These are phyloP conservation scores for Marmota flaviventris DNA, from an alignment of 2,113 vertebrate species.

Conservation along the genomic window DNA sequence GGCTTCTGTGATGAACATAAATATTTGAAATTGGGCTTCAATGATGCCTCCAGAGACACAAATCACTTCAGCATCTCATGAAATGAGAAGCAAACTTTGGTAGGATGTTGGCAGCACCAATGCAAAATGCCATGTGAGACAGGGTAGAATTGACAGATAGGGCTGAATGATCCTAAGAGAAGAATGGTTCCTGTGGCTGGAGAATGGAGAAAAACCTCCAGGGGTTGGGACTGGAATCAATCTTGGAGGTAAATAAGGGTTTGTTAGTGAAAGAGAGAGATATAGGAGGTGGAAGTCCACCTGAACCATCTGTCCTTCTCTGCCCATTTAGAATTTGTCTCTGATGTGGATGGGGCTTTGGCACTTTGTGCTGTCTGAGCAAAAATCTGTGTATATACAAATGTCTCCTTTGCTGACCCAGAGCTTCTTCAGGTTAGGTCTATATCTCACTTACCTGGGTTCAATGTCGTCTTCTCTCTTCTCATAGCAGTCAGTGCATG, in stretches of 20 bases:
- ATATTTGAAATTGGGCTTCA: not conserved
- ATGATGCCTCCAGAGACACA: not conserved
- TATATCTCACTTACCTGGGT: not conserved
- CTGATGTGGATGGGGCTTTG: not conserved
- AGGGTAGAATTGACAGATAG: not conserved
- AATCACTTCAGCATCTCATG: not conserved
- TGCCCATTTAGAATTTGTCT: not conserved
- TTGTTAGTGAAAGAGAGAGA: not conserved
- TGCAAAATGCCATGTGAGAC: not conserved
- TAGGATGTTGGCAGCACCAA: not conserved
- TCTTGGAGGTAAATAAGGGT: not conserved
- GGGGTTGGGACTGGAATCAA: not conserved
- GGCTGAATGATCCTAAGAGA: not conserved
- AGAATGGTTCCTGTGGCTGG: not conserved
- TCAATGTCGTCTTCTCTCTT: not conserved
- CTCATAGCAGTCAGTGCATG: not conserved
- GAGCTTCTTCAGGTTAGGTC: not conserved
- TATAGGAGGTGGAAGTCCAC: no score
- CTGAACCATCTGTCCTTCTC: not conserved
- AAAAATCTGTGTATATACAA: not conserved
- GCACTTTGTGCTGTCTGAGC: not conserved
- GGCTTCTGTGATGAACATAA: not conserved
- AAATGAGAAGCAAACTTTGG: not conserved
- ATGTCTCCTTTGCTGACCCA: not conserved
- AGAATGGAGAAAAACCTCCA: not conserved